Evolutionary conservation across 2,113 vertebrate species (phyloP).

Genomic region (Oreochromis tanganicae): DNA sequence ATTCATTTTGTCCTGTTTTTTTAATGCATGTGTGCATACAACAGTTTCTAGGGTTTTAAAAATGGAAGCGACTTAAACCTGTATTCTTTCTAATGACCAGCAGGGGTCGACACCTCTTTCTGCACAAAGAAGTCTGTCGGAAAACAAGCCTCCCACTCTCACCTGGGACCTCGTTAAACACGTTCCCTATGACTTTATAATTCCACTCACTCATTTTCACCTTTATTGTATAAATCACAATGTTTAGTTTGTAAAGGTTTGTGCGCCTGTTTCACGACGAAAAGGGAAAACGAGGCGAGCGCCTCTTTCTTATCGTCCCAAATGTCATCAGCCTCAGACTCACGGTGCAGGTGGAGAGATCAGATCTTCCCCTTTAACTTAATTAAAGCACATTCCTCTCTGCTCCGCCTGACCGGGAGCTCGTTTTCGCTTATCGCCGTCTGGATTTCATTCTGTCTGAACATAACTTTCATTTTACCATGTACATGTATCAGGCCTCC

Average conservation of each 20-base stretch:
- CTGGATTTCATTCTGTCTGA: neutral
- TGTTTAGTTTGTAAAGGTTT: neutral
- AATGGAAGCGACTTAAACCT: neutral
- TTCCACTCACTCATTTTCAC: neutral
- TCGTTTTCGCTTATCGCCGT: neutral
- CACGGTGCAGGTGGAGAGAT: neutral
- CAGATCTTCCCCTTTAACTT: neutral
- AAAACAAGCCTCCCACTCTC: neutral
- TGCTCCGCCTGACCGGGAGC: neutral
- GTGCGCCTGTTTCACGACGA: neutral
- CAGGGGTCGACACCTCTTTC: neutral
- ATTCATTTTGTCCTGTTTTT: neutral
- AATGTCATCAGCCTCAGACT: neutral
- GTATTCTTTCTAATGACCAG: neutral
- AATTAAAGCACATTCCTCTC: constrained; percentile 12
- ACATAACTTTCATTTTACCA: neutral
- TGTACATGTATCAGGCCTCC: neutral
- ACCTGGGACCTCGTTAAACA: neutral
- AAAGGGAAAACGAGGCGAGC: neutral
- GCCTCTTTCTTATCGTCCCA: neutral
- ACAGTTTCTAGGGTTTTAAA: neutral
- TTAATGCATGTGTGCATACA: neutral
- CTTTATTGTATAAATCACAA: neutral
- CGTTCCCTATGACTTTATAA: neutral
- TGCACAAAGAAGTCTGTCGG: neutral